Evolutionary conservation across 2,113 vertebrate species (phyloP), one percentile per base, ranked within the genome.

Genomic region (Chionodraco myersi): DNA sequence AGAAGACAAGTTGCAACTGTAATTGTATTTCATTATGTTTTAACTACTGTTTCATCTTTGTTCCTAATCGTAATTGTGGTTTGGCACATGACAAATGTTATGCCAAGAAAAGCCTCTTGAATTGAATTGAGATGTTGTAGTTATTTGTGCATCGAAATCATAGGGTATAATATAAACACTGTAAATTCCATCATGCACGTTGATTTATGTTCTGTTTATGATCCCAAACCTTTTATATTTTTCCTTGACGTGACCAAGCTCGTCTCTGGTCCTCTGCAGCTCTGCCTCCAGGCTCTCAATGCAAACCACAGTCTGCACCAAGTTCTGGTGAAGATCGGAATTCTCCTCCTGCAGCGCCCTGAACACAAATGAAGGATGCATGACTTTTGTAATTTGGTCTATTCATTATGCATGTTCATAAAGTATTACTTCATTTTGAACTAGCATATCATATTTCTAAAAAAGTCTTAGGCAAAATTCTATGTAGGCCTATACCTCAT

Each of bases 211-310:
- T 49, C 23, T 9, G 30, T n/a, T 66, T 10, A 34, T 10, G 11
- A 56, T 61, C 10, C 1, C 71, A 66, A 13, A 95, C 94, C 93
- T 94, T 90, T 88, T 91, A 58, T 94, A 95, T 71, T 94, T 95
- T 15, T 94, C 94, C 56, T 94, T 95, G 44, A 94, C 67, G 4
- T 74, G 82, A 14, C 76, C 73, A 23, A 96, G 87, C 77, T 96
- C 94, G 4, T 93, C 90, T 52, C 90, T 94, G 66, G 91, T 93
- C 41, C 86, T 90, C 70, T 93, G 91, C 61, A 96, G 45, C 84
- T 95, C 92, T 9, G 36, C 77, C 80, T 95, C 94, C 79, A 95
- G 87, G 76, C 88, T 93, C 87, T 95, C 94, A 13, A 95, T 95
- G 86, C 93, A 94, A 49, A 93, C 86, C 70, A 94, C 91, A 0